A percentile compares a stretch with the other conserved stretches of the same genome.
phyloP scores from a whole-genome alignment of 2,797 vertebrate genomes.

The Typhlichthys subterraneus region DNA sequence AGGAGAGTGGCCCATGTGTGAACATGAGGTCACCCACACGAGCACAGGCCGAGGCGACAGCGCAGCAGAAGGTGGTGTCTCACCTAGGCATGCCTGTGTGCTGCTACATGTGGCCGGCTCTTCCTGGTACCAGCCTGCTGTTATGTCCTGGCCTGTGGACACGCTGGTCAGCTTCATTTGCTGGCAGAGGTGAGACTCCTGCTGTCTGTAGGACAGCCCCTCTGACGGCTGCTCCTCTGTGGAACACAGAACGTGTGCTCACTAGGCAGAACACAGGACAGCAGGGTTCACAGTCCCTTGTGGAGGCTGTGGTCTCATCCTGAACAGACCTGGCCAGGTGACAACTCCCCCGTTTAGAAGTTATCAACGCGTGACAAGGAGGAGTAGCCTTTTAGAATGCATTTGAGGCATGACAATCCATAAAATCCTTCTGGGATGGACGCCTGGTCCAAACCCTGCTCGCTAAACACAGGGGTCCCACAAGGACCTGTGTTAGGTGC shows the following conservation, averaged over 20 bases:
- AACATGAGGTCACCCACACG: background rate
- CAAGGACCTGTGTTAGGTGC: no score
- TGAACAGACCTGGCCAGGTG: no score
- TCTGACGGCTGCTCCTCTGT: constrained; percentile 82
- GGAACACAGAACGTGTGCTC: constrained; percentile 5
- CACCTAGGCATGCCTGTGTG: constrained; percentile 81
- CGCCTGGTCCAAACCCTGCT: no score
- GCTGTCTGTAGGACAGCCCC: constrained; percentile 82
- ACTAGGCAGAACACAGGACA: background rate
- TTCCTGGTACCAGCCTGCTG: constrained; percentile 72
- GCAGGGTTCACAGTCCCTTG: no score
- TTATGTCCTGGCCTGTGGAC: constrained; percentile 73
- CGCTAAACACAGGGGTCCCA: no score
- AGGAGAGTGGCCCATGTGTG: background rate
- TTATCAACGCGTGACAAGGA: no score
- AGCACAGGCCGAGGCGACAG: background rate
- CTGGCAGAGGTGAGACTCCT: constrained; percentile 85
- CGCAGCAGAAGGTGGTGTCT: background rate
- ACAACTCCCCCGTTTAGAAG: no score
- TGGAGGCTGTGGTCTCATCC: no score
- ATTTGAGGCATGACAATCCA: no score
- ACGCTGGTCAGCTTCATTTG: constrained; percentile 86
- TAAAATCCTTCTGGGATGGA: no score
- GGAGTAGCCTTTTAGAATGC: no score
- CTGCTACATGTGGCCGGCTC: constrained; percentile 80